Percentiles rank a stretch among this genome's conserved stretches.
Evolutionary conservation across 2,888 invertebrate species (phyloP).

Genomic region (Pachycephus smyrnensis): DNA sequence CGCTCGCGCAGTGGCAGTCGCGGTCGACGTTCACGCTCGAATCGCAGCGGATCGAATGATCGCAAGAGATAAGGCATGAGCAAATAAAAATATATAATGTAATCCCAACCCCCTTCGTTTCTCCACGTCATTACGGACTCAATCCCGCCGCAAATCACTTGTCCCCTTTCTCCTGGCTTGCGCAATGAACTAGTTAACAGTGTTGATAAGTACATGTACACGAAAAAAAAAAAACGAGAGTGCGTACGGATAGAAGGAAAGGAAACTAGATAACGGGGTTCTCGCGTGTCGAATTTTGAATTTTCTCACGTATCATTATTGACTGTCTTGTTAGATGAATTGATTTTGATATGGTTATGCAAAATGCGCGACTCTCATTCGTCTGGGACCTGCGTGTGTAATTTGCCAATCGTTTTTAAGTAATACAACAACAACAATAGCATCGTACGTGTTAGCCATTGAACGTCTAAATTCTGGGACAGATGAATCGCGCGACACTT

Average conservation of each 20-base stretch:
- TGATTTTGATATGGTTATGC: background rate
- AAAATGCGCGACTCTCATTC: background rate
- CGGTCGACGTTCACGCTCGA: slow-evolving; percentile 61
- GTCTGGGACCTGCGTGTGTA: background rate
- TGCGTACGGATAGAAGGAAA: background rate
- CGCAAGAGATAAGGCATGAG: slow-evolving; percentile 58
- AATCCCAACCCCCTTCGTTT: background rate
- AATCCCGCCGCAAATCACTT: background rate
- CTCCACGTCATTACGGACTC: background rate
- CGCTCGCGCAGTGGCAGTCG: slow-evolving; percentile 63
- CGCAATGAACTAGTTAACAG: background rate
- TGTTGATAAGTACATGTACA: background rate
- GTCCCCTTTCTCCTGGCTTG: background rate
- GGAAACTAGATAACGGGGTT: background rate
- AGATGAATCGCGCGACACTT: background rate
- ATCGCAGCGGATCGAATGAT: slow-evolving; percentile 64
- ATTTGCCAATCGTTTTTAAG: background rate
- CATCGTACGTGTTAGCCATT: too few species aligned
- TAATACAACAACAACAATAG: background rate
- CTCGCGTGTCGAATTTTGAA: background rate
- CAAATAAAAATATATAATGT: background rate
- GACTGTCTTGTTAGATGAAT: too few species aligned
- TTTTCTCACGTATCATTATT: background rate
- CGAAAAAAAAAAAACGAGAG: background rate
- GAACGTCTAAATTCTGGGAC: background rate